phyloP scores from a whole-genome alignment of 2,113 vertebrate genomes.

The Lanius ludovicianus region DNA sequence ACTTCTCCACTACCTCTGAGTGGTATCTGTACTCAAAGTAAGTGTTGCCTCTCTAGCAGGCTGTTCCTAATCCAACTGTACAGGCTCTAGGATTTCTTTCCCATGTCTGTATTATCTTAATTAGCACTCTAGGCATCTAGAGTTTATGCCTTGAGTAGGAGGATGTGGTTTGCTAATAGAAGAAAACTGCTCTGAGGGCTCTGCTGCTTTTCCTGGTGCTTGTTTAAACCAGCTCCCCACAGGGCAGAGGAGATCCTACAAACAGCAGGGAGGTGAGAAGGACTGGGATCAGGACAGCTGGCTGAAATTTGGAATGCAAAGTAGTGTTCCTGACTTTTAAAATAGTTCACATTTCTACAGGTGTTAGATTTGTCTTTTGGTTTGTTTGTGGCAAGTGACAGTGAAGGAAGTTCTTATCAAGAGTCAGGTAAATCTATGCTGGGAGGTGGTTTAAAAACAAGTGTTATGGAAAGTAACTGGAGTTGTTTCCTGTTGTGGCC shows the following conservation, averaged over 20 bases:
- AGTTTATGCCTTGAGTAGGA: neutral
- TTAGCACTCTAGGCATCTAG: neutral
- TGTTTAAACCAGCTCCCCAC: neutral
- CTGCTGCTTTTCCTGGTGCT: neutral
- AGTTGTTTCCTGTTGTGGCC: neutral
- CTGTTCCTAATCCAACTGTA: neutral
- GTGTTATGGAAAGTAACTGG: neutral
- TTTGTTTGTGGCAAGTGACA: neutral
- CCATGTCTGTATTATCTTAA: neutral
- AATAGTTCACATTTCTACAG: neutral
- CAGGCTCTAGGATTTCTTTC: neutral
- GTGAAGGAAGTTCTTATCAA: neutral
- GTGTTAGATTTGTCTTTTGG: neutral
- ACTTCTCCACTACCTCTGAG: neutral
- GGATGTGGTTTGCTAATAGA: constrained; percentile 35
- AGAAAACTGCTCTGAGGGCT: neutral
- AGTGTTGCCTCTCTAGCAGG: neutral
- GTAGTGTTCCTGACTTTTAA: neutral
- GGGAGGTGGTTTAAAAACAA: neutral
- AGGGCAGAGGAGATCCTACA: neutral
- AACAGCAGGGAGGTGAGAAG: neutral
- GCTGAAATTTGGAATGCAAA: neutral
- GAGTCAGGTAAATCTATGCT: neutral
- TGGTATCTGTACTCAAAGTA: neutral
- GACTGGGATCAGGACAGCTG: neutral